Percentiles rank a stretch among this genome's conserved stretches.
These are phyloP conservation scores for Anabas testudineus DNA, from an alignment of 2,797 vertebrate genomes.

Conservation along the genomic window DNA sequence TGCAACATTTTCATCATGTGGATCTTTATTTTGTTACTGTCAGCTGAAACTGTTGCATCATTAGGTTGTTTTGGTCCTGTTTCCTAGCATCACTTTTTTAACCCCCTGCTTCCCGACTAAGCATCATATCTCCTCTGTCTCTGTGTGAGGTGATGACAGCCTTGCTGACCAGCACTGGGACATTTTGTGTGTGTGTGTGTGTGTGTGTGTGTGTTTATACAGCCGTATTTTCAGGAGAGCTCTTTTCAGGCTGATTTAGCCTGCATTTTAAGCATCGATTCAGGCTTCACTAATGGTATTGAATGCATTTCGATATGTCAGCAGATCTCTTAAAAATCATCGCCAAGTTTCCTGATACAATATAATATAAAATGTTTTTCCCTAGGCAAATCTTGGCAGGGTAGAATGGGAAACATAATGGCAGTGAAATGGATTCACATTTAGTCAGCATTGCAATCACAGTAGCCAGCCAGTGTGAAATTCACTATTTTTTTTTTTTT, in stretches of 20 bases:
- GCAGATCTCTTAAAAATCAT: slow-evolving; percentile 46
- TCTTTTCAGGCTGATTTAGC: slow-evolving; percentile 43
- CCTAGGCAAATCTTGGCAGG: slow-evolving; percentile 36
- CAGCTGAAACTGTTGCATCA: slow-evolving; percentile 56
- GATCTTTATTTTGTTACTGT: slow-evolving; percentile 27
- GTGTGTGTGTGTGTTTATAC: neutral
- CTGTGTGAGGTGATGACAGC: slow-evolving; percentile 48
- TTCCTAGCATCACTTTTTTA: slow-evolving; percentile 26
- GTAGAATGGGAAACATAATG: slow-evolving; percentile 53
- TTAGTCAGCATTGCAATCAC: slow-evolving; percentile 65
- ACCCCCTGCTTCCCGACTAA: slow-evolving; percentile 12
- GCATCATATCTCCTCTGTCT: slow-evolving; percentile 9
- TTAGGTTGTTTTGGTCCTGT: slow-evolving; percentile 17
- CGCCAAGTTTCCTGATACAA: slow-evolving; percentile 20
- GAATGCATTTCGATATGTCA: slow-evolving; percentile 60
- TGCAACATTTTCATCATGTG: slow-evolving; percentile 58
- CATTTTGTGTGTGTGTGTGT: neutral
- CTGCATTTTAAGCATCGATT: slow-evolving; percentile 56
- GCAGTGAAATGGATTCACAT: slow-evolving; percentile 61
- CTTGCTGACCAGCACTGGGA: slow-evolving; percentile 31
- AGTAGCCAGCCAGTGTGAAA: slow-evolving; percentile 64
- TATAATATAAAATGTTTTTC: slow-evolving; percentile 26
- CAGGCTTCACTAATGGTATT: slow-evolving; percentile 52
- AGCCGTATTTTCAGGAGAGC: slow-evolving; percentile 17
- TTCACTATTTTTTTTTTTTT: slow-evolving; percentile 25